phyloP scores from a whole-genome alignment of 2,113 vertebrate species.

The Charina bottae region DNA sequence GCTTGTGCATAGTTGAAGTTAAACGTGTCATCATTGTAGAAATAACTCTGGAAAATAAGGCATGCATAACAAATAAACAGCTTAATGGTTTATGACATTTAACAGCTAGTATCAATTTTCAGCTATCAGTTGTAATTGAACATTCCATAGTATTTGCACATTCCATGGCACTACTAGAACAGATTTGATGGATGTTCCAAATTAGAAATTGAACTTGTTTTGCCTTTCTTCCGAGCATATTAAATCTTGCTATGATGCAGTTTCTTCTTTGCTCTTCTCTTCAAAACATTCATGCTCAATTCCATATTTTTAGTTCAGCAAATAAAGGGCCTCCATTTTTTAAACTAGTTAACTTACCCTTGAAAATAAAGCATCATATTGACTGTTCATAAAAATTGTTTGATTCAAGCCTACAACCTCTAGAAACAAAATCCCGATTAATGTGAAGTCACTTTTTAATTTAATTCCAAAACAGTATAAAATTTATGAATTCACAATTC shows the following conservation, averaged over 20 bases:
- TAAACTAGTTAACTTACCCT: not conserved
- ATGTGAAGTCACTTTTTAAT: not conserved
- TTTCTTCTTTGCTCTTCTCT: conserved; percentile 10
- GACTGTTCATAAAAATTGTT: conserved; percentile 41
- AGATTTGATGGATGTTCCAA: conserved; percentile 45
- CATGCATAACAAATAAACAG: conserved; percentile 11
- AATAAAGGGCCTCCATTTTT: conserved; percentile 40
- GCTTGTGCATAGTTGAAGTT: conserved; percentile 99
- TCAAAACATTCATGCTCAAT: conserved; percentile 31
- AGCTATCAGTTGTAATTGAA: conserved; percentile 39
- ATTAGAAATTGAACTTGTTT: conserved; percentile 52
- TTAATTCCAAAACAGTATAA: not conserved
- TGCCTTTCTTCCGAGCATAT: conserved; percentile 52
- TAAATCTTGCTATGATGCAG: conserved; percentile 45
- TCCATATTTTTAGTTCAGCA: conserved; percentile 35
- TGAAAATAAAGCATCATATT: conserved; percentile 40
- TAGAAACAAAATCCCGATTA: conserved; percentile 43
- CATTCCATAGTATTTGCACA: conserved; percentile 42
- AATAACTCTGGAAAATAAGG: conserved; percentile 87
- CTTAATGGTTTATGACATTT: conserved; percentile 39
- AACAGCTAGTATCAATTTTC: conserved; percentile 53
- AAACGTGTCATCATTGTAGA: conserved; percentile 95
- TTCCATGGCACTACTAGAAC: conserved; percentile 38
- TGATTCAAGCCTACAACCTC: conserved; percentile 32
- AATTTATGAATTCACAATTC: not conserved